Evolutionary conservation across 2,797 vertebrate species (phyloP).

Genomic region (Melanogrammus aeglefinus): DNA sequence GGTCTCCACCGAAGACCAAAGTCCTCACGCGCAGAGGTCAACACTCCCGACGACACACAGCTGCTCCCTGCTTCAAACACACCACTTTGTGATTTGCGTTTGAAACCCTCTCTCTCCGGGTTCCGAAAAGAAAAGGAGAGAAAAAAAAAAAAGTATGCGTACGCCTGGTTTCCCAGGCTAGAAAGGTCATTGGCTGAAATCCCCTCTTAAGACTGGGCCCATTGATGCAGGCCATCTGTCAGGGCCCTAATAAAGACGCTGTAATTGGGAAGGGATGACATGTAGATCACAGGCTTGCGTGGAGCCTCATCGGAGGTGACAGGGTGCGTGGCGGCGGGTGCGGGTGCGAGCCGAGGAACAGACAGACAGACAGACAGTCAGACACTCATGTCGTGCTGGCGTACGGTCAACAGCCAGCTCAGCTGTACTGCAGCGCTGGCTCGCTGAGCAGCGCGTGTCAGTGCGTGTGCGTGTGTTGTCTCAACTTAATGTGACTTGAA

Average conservation of each 20-base stretch:
- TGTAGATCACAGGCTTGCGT: slow-evolving; percentile 48
- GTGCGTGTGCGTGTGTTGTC: neutral
- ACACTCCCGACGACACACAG: slow-evolving; percentile 38
- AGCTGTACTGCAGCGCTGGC: neutral
- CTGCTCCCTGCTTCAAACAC: slow-evolving; percentile 43
- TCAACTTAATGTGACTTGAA: neutral
- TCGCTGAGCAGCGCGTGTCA: neutral
- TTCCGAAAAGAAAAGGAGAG: neutral
- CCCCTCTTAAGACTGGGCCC: slow-evolving; percentile 61
- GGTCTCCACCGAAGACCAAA: neutral
- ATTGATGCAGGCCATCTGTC: slow-evolving; percentile 72
- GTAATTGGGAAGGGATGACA: slow-evolving; percentile 74
- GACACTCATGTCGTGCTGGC: too few species aligned
- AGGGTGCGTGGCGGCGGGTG: slow-evolving; percentile 12
- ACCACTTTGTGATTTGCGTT: slow-evolving; percentile 37
- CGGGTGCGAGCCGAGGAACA: too few species aligned
- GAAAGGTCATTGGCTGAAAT: slow-evolving; percentile 67
- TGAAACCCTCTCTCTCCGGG: slow-evolving; percentile 1
- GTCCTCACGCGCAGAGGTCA: slow-evolving; percentile 14
- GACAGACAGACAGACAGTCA: neutral
- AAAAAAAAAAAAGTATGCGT: slow-evolving; percentile 55
- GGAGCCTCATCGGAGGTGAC: slow-evolving; percentile 63
- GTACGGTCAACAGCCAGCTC: neutral
- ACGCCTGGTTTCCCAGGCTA: slow-evolving; percentile 44
- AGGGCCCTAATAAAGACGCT: slow-evolving; percentile 64